Evolutionary conservation across 1,140 invertebrate species (phyloP).

Genomic region (Ridgeia piscesae): DNA sequence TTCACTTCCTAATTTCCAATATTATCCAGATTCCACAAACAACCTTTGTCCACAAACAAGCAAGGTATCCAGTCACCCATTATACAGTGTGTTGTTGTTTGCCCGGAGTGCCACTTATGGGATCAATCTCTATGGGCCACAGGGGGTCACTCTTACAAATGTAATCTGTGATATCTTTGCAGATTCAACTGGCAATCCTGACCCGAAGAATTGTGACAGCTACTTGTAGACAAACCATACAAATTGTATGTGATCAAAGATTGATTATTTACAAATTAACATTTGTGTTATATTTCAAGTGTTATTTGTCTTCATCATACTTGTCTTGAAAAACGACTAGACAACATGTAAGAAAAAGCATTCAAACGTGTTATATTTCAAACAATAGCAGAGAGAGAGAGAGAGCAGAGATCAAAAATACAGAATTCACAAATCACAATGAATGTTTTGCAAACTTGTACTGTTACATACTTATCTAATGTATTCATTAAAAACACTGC

Average conservation of each 20-base stretch:
- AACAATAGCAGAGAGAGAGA: background rate
- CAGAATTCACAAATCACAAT: background rate
- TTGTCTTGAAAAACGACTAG: background rate
- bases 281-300: no score
- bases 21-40: background rate
- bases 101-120: background rate
- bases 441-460: background rate
- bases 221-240: background rate
- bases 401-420: background rate
- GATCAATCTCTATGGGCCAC: background rate
- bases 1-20: background rate
- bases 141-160: background rate
- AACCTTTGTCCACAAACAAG: background rate
- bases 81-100: conserved; percentile 6
- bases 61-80: background rate
- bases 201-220: background rate
- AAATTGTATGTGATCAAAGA: background rate
- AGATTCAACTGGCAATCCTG: background rate
- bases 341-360: background rate
- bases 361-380: background rate
- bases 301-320: background rate
- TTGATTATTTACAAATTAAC: background rate
- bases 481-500: background rate
- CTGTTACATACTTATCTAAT: background rate
- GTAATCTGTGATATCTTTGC: no score